Conservation (phyloP, 2,113 vertebrate species). For the Cryptomyrus ogoouensis region DNA sequence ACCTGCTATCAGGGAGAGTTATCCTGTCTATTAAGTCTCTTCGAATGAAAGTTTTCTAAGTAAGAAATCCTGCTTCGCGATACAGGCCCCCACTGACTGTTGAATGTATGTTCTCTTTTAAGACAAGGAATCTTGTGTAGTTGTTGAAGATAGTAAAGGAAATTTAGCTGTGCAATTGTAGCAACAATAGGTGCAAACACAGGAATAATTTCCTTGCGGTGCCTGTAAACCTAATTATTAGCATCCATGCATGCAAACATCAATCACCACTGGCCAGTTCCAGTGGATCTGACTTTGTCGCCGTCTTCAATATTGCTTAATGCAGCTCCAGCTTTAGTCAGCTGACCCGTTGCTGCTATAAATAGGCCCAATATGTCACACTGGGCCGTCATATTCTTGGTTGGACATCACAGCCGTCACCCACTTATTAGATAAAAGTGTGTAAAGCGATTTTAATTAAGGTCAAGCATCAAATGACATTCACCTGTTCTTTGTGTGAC, state of each 20-base stretch:
- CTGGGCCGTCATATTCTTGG: constrained; percentile 8
- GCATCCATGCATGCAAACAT: too few species aligned
- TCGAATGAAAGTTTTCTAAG: background rate
- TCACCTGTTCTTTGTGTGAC: constrained; percentile 24
- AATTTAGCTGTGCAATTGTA: background rate
- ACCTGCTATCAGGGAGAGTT: background rate
- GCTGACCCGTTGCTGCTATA: background rate
- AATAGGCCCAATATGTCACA: constrained; percentile 3
- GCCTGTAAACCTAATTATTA: background rate
- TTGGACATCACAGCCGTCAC: constrained; percentile 8
- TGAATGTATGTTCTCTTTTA: background rate
- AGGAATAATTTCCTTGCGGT: background rate
- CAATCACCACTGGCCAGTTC: background rate
- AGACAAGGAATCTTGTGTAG: background rate
- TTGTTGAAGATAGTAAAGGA: background rate
- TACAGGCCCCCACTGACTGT: background rate
- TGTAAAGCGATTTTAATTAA: constrained; percentile 30
- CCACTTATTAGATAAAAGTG: constrained; percentile 21
- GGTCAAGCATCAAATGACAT: constrained; percentile 24
- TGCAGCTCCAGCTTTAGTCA: background rate
- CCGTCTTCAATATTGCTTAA: background rate
- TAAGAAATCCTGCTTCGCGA: background rate
- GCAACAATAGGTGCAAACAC: background rate
- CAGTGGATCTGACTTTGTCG: background rate
- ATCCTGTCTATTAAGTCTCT: background rate